A percentile compares a stretch with the other conserved stretches of the same genome.
These are phyloP conservation scores for Eretmocerus hayati DNA, from an alignment of 2,888 invertebrate species.

Conservation along the genomic window DNA sequence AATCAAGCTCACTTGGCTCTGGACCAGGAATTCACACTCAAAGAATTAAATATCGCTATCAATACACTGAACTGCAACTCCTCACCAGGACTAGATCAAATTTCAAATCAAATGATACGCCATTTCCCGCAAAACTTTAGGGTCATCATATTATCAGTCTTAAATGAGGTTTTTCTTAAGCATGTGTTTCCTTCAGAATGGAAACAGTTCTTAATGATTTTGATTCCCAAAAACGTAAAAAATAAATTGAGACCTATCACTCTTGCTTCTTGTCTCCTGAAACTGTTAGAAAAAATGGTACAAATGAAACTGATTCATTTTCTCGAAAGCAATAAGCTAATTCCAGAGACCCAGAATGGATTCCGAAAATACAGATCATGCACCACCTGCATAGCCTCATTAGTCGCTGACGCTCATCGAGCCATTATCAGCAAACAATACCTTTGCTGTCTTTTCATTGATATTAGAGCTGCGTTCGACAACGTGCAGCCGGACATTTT, in stretches of 20 bases:
- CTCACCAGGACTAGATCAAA: slow-evolving; percentile 1
- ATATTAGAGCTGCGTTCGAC: slow-evolving; percentile 7
- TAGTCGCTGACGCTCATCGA: neutral
- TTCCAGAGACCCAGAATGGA: neutral
- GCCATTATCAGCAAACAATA: neutral
- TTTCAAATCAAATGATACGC: neutral
- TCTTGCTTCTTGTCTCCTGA: neutral
- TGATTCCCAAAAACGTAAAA: neutral
- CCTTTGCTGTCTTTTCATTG: neutral
- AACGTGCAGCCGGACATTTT: neutral
- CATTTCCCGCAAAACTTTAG: neutral
- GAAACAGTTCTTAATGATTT: neutral
- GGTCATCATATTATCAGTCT: neutral
- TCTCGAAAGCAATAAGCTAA: neutral
- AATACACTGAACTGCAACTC: neutral
- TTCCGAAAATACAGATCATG: neutral
- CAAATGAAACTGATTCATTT: neutral
- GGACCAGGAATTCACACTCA: neutral
- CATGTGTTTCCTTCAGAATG: neutral
- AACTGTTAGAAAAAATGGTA: neutral
- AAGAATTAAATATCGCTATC: neutral
- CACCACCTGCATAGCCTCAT: neutral
- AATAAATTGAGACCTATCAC: slow-evolving; percentile 1
- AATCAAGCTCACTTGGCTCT: neutral
- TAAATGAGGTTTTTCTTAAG: neutral